Base-by-base conservation (phyloP, 2,888 invertebrate species). In the Fragum whitleyi region DNA sequence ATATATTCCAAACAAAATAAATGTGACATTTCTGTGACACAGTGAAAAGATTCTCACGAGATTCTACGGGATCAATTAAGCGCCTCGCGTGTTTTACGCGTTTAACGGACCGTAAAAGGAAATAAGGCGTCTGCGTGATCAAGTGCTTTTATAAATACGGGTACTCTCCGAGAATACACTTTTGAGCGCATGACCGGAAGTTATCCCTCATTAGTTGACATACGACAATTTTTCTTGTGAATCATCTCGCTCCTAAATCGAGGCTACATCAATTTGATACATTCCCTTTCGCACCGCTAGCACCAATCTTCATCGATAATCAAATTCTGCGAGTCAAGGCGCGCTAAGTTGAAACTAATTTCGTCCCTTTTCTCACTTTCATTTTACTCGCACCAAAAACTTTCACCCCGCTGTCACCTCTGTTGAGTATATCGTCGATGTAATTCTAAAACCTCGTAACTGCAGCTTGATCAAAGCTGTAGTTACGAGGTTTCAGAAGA, bases 1-100 rank as follows among this genome's bases (percentile, higher is more conserved):
- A 78, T 74, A 74, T 70, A 74, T 76, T 72, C 75, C 51, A 75
- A 79, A 65, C 36, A 65, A 75, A 79, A 75, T 75, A 75, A 72
- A 68, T 28, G 59, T 75, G 75, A 75, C 79, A 75, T 42, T 75
- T 59, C 42, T 32, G 65, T 65, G 65, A 65, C 65, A 65, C 65
- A 42, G 32, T 65, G 65, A 42, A 65, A 65, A 65, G 65, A 21
- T 16, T 42, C 42, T 21, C 14, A 42, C 21, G 16, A 36, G 65
- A 42, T 65, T 29, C 51, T 7, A 16, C 47, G 53, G 47, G 73
- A 61, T 47, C 65, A 62, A 73, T 61, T 72, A 72, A 47, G 32
- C 51, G 28, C 53, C n/a, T 47, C 65, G 73, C 73, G 65, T 73
- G 73, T 32, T 47, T 11, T 47, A 65, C 21, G 53, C 47, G 65